Percentiles rank a stretch among this genome's conserved stretches.
Evolutionary conservation across 2,888 invertebrate species (phyloP).

Genomic region (Andrena fulva): DNA sequence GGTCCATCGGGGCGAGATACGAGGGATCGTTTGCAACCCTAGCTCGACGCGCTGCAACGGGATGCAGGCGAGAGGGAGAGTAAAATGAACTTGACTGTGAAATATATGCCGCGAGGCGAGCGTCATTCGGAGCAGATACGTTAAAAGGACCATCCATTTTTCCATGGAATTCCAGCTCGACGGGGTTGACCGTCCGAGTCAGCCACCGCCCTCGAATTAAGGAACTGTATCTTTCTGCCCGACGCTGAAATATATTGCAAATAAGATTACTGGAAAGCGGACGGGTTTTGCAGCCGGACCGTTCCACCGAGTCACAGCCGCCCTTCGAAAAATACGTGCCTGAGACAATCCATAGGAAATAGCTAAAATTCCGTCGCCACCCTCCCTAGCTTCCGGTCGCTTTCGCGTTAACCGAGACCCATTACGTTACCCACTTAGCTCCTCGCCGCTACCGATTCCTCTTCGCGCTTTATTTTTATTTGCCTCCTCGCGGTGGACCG

Average conservation of each 20-base stretch:
- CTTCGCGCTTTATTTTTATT: conserved; percentile 55
- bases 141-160: conserved; percentile 44
- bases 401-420: conserved; percentile 67
- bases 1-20: conserved; percentile 18
- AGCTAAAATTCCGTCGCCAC: conserved; percentile 79
- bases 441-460: conserved; percentile 60
- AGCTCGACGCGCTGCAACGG: not conserved
- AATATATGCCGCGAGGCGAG: conserved; percentile 4
- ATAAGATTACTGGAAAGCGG: conserved; percentile 80
- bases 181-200: conserved; percentile 22
- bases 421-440: conserved; percentile 74
- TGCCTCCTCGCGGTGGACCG: not conserved
- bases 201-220: conserved; percentile 30
- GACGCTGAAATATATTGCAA: conserved; percentile 81
- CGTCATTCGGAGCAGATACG: not conserved
- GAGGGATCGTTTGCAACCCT: conserved; percentile 31
- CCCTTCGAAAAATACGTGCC: conserved; percentile 78
- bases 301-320: conserved; percentile 35
- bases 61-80: not conserved
- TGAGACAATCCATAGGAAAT: conserved; percentile 81
- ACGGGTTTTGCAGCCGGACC: conserved; percentile 62
- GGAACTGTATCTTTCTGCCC: not conserved
- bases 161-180: conserved; percentile 28
- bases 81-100: conserved; percentile 18
- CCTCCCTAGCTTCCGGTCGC: conserved; percentile 50